Evolutionary conservation across 1,140 invertebrate species (phyloP), one percentile per base, ranked within the genome.

Genomic region (Drosophila busckii): DNA sequence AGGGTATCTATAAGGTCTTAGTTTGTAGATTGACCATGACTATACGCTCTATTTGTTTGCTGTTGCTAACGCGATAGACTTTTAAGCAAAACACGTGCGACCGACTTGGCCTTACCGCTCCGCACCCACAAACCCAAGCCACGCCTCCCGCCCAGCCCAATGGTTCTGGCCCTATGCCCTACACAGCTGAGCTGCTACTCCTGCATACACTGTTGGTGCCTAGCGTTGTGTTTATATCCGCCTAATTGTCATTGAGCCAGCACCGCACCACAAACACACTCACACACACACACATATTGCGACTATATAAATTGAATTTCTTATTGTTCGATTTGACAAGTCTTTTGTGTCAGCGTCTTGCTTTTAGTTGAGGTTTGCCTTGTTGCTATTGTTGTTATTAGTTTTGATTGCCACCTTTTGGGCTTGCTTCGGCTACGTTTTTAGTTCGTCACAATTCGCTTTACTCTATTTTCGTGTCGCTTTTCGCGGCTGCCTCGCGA

Each of bases 231-330:
- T 41, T 49, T 46, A 19, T 65, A 52, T 45, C 48, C 59, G 61
- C 40, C 70, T 75, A 65, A 75, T 75, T 73, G 70, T 73, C 70
- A 73, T 68, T 73, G 70, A 75, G 59, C 46, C 49, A 64, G 48
- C 60, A 44, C 46, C 53, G 60, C 49, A 64, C 69, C 50, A 55
- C 53, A n/a, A n/a, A n/a, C n/a, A n/a, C n/a, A n/a, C n/a, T n/a
- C n/a, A n/a, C n/a, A n/a, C n/a, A n/a, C n/a, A n/a, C n/a, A n/a
- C n/a, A n/a, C n/a, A n/a, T n/a, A n/a, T n/a, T n/a, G n/a, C n/a
- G n/a, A n/a, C n/a, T n/a, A n/a, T n/a, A 75, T 64, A 75, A 73
- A 75, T 75, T 68, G 58, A 75, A 69, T 64, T 75, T 75, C 59
- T 59, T 68, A 68, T 62, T 54, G 35, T 68, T 73, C 69, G 64